Conservation (phyloP, 53 echinoderm and acorn worm species). For the Echinarachnius parma region DNA sequence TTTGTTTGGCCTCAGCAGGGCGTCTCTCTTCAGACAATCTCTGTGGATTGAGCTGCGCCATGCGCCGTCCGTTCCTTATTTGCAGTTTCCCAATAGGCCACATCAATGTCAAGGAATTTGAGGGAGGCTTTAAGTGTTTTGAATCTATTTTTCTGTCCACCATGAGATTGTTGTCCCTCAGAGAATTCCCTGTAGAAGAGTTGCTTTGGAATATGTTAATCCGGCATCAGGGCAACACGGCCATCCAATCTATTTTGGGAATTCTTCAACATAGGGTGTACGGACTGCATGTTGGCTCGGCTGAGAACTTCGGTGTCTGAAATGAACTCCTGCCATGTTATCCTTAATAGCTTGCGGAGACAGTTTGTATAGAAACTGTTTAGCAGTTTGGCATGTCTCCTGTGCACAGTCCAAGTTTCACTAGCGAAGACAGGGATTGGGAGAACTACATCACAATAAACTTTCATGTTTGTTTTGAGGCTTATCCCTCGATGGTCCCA, state of each 20-base stretch:
- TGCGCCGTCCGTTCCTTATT: too few species aligned
- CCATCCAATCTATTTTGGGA: neutral
- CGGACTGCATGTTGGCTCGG: neutral
- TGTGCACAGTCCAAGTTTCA: slow-evolving; percentile 1
- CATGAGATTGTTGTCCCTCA: neutral
- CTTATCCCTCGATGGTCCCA: neutral
- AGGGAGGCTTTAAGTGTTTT: too few species aligned
- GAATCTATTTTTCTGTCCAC: too few species aligned
- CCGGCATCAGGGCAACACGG: neutral
- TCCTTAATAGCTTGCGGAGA: slow-evolving; percentile 7
- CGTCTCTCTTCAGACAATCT: too few species aligned
- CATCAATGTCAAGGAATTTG: too few species aligned
- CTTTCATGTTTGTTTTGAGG: slow-evolving; percentile 1
- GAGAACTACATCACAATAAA: neutral
- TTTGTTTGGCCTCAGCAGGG: too few species aligned
- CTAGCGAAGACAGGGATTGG: neutral
- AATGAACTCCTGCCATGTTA: slow-evolving; percentile 1
- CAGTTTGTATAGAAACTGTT: slow-evolving; percentile 1
- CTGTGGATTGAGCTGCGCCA: too few species aligned
- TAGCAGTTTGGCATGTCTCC: slow-evolving; percentile 8
- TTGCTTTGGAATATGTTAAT: neutral
- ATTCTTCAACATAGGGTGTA: neutral
- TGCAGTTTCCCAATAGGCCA: too few species aligned
- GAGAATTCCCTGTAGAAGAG: neutral
- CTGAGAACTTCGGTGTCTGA: slow-evolving; percentile 5